These are phyloP conservation scores for Triops longicaudatus DNA, from an alignment of 1,140 invertebrate genomes.

Conservation along the genomic window DNA sequence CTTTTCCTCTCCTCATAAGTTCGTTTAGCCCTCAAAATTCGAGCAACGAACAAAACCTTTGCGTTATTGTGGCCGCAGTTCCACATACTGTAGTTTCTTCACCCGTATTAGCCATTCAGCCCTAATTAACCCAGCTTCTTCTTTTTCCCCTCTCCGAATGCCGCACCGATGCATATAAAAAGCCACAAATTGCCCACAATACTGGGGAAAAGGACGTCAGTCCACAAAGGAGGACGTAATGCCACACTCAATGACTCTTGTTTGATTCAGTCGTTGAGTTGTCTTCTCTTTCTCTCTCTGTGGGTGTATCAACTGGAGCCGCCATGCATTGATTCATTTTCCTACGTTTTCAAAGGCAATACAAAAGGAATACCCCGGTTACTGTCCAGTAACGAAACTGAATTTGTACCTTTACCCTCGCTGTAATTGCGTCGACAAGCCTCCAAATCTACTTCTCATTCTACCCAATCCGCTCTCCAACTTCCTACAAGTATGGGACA, in stretches of 20 bases:
- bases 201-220: background rate
- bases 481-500: too few relatives aligned
- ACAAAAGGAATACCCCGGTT: background rate
- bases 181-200: slow-evolving; percentile 7
- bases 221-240: background rate
- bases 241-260: background rate
- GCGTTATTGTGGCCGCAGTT: too few relatives aligned
- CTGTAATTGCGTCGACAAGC: too few relatives aligned
- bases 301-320: background rate
- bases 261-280: background rate
- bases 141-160: background rate
- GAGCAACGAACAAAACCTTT: too few relatives aligned
- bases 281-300: background rate
- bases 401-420: background rate
- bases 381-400: background rate
- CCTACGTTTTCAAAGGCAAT: background rate
- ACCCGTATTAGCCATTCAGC: background rate
- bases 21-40: too few relatives aligned
- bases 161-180: background rate
- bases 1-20: too few relatives aligned
- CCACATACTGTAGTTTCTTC: background rate
- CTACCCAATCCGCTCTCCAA: too few relatives aligned
- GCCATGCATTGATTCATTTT: background rate
- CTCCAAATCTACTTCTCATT: too few relatives aligned
- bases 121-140: background rate